These are phyloP conservation scores for Clarias gariepinus DNA, from an alignment of 2,113 vertebrate genomes.

Conservation along the genomic window DNA sequence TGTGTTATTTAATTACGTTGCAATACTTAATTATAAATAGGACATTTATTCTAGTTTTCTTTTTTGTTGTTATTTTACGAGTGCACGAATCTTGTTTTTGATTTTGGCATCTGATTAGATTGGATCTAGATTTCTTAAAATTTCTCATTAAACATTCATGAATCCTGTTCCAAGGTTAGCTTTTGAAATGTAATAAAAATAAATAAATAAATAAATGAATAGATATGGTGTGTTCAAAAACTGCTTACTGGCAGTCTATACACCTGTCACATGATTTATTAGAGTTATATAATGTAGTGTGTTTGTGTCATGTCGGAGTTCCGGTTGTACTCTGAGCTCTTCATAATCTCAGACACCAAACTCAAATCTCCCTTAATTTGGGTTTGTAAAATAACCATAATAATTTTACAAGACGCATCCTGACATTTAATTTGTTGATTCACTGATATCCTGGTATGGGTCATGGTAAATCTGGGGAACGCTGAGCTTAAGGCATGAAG, in stretches of 20 bases:
- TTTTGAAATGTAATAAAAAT: neutral
- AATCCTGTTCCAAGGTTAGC: neutral
- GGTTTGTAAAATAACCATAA: neutral
- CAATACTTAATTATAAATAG: constrained; percentile 3
- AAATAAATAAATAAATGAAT: neutral
- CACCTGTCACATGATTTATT: neutral
- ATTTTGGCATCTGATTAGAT: neutral
- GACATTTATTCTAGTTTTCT: neutral
- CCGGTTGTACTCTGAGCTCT: neutral
- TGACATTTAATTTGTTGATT: neutral
- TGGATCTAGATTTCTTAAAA: neutral
- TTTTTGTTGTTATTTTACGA: neutral
- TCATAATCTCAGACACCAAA: neutral
- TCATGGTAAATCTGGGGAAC: neutral
- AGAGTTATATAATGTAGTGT: neutral
- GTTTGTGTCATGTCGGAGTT: constrained; percentile 1
- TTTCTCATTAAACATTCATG: neutral
- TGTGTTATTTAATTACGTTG: neutral
- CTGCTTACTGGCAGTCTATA: neutral
- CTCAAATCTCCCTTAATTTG: neutral
- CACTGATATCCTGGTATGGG: neutral
- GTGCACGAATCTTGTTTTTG: neutral
- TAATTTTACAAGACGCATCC: neutral
- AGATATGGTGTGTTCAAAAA: neutral
- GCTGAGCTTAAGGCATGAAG: neutral